Conservation (phyloP, 2,797 vertebrate genomes). For the Syndactyla subalaris region DNA sequence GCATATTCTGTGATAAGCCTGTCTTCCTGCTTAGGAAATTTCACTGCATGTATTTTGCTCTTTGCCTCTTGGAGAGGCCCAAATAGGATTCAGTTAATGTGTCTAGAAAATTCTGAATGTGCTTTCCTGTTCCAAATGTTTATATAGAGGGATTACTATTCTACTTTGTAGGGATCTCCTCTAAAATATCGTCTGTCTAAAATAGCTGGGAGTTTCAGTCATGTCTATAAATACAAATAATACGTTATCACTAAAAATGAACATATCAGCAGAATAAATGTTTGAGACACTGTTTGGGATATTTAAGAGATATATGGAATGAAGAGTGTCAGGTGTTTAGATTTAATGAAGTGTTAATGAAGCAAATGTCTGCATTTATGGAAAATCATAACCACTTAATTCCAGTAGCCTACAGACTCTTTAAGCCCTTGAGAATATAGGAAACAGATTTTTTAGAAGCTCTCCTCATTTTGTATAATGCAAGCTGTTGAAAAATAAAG, state of each 20-base stretch:
- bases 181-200: neutral
- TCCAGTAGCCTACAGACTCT: neutral
- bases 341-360: constrained; percentile 19
- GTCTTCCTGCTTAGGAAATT: neutral
- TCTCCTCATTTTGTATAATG: neutral
- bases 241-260: neutral
- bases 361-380: neutral
- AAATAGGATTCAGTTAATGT: neutral
- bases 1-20: neutral
- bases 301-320: neutral
- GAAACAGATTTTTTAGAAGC: neutral
- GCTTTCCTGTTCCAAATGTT: neutral
- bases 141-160: neutral
- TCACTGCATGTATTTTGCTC: neutral
- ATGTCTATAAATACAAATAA: neutral
- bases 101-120: neutral
- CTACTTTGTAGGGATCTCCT: neutral
- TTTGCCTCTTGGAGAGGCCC: neutral
- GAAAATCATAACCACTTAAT: neutral
- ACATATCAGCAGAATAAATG: neutral
- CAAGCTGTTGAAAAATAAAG: neutral
- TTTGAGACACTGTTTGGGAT: neutral
- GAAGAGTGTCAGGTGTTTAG: neutral
- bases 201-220: neutral
- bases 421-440: neutral